Conservation (phyloP, 2,113 vertebrate genomes). For the Vimba vimba region DNA sequence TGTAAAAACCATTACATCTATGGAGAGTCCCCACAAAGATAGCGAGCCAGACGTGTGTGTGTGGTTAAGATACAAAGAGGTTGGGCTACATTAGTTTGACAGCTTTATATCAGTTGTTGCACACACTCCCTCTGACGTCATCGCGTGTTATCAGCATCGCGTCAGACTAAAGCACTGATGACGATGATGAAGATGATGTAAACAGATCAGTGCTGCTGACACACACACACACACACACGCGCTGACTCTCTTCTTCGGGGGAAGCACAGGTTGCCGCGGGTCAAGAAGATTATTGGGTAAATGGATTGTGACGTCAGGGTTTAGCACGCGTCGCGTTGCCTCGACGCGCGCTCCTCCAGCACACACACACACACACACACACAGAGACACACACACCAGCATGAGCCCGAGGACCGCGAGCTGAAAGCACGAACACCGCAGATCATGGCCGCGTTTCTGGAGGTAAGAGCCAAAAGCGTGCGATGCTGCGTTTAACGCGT, state of each 20-base stretch:
- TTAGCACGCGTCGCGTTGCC: constrained; percentile 60
- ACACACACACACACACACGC: no score
- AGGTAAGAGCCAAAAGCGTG: constrained; percentile 64
- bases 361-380: no score
- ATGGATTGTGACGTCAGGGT: constrained; percentile 76
- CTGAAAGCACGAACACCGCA: constrained; percentile 42
- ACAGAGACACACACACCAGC: constrained; percentile 11
- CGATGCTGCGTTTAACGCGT: background rate
- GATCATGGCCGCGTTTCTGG: constrained; percentile 73
- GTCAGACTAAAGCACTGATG: background rate
- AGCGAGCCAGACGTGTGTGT: no score
- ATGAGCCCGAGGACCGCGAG: constrained; percentile 51
- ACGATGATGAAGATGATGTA: background rate
- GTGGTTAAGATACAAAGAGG: no score
- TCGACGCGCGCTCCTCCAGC: background rate
- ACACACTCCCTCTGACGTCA: background rate
- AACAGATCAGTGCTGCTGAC: background rate
- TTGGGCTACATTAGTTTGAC: no score
- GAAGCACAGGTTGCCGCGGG: constrained; percentile 48
- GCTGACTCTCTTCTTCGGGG: background rate
- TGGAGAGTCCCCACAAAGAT: no score
- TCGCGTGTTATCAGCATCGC: background rate
- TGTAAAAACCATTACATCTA: no score
- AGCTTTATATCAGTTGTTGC: background rate
- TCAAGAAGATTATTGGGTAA: constrained; percentile 74